These are phyloP conservation scores for Diadophis punctatus DNA, from an alignment of 2,113 vertebrate species.

Conservation along the genomic window DNA sequence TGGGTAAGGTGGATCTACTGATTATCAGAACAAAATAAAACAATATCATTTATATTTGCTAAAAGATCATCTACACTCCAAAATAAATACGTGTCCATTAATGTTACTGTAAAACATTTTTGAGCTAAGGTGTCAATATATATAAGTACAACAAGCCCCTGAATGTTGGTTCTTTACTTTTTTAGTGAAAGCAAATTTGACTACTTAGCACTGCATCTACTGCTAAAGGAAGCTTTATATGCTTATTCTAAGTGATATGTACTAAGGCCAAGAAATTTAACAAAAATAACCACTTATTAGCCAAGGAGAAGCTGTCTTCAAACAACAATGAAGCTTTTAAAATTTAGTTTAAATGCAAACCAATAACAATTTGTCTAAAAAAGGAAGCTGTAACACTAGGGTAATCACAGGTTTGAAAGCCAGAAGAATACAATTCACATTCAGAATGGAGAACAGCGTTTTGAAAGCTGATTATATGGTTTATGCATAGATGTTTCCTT, in stretches of 20 bases:
- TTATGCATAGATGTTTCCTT: neutral
- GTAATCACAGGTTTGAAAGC: slow-evolving; percentile 2
- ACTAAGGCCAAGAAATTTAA: slow-evolving; percentile 4
- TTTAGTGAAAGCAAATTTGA: slow-evolving; percentile 7
- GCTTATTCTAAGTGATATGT: slow-evolving; percentile 15
- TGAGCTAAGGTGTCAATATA: slow-evolving; percentile 12
- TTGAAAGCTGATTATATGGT: slow-evolving; percentile 3
- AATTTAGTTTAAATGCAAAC: slow-evolving; percentile 1
- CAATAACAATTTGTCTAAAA: slow-evolving; percentile 6
- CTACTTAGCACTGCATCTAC: slow-evolving; percentile 1
- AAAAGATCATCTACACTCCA: neutral
- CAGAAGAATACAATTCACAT: neutral
- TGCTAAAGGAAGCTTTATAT: neutral
- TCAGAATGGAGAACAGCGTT: neutral
- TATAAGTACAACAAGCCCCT: neutral
- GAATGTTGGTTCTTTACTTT: neutral
- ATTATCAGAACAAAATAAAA: neutral
- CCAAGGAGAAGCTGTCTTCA: slow-evolving; percentile 2
- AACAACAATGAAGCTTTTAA: slow-evolving; percentile 14
- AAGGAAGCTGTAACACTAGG: neutral
- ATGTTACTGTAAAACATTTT: neutral
- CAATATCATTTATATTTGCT: neutral
- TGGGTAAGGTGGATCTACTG: neutral
- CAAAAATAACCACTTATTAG: slow-evolving; percentile 22
- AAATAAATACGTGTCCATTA: neutral